Evolutionary conservation across 2,113 vertebrate species (phyloP).

Genomic region (Marmota flaviventris): DNA sequence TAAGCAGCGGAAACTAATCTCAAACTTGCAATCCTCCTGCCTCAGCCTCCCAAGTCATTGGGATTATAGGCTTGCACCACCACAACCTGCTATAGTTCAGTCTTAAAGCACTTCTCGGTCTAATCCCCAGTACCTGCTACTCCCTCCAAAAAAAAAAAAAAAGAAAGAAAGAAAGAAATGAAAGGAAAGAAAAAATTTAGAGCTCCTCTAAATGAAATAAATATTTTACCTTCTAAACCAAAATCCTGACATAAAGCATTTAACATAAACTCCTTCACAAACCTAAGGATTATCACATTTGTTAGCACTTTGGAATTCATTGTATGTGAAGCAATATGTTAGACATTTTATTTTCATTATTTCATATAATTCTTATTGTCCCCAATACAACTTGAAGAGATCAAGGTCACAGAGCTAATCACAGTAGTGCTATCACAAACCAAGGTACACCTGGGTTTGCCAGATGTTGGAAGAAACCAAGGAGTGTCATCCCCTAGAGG

Average conservation of each 20-base stretch:
- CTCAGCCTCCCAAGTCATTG: too few relatives aligned
- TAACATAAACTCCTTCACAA: background rate
- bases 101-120: too few relatives aligned
- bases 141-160: too few relatives aligned
- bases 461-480: background rate
- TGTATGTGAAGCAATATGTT: background rate
- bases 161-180: too few relatives aligned
- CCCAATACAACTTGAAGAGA: background rate
- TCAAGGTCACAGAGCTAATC: background rate
- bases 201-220: background rate
- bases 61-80: too few relatives aligned
- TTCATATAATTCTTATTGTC: background rate
- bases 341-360: background rate
- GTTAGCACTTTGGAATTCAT: background rate
- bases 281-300: background rate
- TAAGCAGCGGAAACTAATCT: too few relatives aligned
- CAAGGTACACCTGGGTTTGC: background rate
- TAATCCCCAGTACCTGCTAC: too few relatives aligned
- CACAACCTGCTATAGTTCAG: too few relatives aligned
- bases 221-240: background rate
- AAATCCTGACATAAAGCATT: background rate
- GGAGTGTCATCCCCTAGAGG: too few relatives aligned
- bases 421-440: background rate
- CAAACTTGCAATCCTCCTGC: too few relatives aligned
- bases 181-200: too few relatives aligned